phyloP scores from a whole-genome alignment of 2,113 vertebrate species.

The Labeo rohita region DNA sequence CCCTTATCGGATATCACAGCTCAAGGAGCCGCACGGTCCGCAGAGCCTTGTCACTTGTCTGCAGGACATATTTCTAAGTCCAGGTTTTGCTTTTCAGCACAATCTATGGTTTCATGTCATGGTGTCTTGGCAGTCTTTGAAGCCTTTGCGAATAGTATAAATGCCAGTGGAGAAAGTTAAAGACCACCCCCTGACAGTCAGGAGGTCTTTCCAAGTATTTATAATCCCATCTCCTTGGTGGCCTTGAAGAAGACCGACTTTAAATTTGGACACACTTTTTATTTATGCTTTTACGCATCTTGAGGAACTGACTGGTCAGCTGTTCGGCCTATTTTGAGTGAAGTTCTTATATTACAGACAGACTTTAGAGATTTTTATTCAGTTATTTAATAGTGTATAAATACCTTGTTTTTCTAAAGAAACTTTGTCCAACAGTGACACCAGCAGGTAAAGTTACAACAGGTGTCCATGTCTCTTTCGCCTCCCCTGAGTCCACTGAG shows the following conservation, averaged over 20 bases:
- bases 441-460: too few relatives aligned
- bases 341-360: constrained; percentile 35
- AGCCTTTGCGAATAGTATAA: constrained; percentile 70
- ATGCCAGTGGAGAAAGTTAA: constrained; percentile 75
- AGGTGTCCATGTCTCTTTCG: too few relatives aligned
- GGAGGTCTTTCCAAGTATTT: constrained; percentile 65
- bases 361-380: not conserved
- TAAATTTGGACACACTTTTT: constrained; percentile 57
- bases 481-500: too few relatives aligned
- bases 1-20: constrained; percentile 73
- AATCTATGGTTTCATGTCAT: constrained; percentile 74
- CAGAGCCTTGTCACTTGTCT: constrained; percentile 72
- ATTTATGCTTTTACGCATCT: constrained; percentile 64
- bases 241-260: constrained; percentile 58
- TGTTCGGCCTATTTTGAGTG: constrained; percentile 66
- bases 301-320: constrained; percentile 60
- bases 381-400: not conserved
- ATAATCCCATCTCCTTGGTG: constrained; percentile 59
- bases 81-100: constrained; percentile 78
- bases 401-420: too few relatives aligned
- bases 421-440: too few relatives aligned
- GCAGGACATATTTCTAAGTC: constrained; percentile 70
- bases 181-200: constrained; percentile 59
- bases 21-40: constrained; percentile 60
- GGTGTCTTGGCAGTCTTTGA: constrained; percentile 57